Conservation (phyloP, 2,797 vertebrate genomes). For the Lycodopsis pacificus region DNA sequence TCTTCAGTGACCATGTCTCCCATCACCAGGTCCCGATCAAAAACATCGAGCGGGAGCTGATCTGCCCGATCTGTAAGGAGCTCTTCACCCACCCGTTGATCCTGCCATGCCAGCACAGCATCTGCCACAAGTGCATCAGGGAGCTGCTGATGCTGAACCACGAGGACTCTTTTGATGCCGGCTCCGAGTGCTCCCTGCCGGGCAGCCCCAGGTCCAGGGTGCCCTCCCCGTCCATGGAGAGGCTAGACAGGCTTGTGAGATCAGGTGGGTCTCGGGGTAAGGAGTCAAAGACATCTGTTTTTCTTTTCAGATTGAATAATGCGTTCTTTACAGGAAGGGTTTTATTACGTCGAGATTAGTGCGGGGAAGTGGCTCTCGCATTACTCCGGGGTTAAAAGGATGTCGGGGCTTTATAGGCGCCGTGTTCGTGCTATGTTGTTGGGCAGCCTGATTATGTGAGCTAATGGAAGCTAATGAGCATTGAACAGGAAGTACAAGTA, state of each 20-base stretch:
- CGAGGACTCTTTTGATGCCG: constrained; percentile 92
- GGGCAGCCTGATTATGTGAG: constrained; percentile 8
- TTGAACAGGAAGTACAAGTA: constrained; percentile 27
- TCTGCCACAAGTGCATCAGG: constrained; percentile 96
- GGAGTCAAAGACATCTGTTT: background rate
- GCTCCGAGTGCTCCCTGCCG: constrained; percentile 93
- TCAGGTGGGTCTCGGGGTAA: constrained; percentile 89
- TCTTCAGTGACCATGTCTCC: background rate
- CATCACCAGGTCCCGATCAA: constrained; percentile 91
- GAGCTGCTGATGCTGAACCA: constrained; percentile 92
- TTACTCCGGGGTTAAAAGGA: constrained; percentile 17
- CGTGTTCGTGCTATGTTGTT: constrained; percentile 2
- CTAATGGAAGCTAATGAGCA: constrained; percentile 30
- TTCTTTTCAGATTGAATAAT: background rate
- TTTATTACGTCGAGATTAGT: constrained; percentile 5
- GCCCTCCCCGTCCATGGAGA: constrained; percentile 92
- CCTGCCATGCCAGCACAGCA: constrained; percentile 96
- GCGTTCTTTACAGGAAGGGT: background rate
- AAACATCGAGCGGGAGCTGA: constrained; percentile 96
- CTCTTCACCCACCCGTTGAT: constrained; percentile 96
- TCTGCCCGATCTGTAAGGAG: constrained; percentile 97
- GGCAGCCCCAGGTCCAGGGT: constrained; percentile 92
- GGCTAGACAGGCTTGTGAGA: constrained; percentile 91
- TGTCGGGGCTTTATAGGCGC: constrained; percentile 13
- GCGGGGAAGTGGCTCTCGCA: background rate